These are phyloP conservation scores for Colius striatus DNA, from an alignment of 2,113 vertebrate genomes.

Conservation along the genomic window DNA sequence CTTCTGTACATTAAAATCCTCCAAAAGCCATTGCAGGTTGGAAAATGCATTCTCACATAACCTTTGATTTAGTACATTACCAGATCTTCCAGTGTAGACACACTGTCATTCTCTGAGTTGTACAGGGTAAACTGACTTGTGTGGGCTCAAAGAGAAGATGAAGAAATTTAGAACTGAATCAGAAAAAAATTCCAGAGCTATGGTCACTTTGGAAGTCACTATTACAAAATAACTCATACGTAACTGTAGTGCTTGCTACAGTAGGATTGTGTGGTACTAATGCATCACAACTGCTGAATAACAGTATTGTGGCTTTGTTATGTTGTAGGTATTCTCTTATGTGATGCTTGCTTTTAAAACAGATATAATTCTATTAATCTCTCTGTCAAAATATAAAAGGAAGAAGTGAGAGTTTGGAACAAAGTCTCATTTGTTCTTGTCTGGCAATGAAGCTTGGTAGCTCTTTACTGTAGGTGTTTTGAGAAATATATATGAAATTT, in stretches of 20 bases:
- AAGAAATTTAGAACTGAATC: not conserved
- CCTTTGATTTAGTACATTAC: not conserved
- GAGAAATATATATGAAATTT: not conserved
- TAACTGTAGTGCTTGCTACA: not conserved
- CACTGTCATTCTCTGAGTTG: not conserved
- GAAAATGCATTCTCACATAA: not conserved
- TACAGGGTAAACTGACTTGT: accelerated
- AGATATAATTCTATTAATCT: not conserved
- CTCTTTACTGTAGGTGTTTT: not conserved
- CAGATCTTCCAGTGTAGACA: not conserved
- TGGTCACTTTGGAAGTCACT: not conserved
- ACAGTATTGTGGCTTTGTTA: not conserved
- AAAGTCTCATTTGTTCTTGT: not conserved
- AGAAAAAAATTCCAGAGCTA: accelerated
- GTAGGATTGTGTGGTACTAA: not conserved
- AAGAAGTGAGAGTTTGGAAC: not conserved
- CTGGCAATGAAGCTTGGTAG: not conserved
- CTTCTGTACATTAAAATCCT: not conserved
- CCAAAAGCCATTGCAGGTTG: not conserved
- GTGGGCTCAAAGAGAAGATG: not conserved
- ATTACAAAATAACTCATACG: not conserved
- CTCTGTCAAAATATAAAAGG: not conserved
- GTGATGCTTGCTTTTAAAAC: not conserved
- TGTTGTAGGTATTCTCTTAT: not conserved
- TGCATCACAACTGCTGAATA: not conserved